Conservation (phyloP, 2,797 vertebrate species). For the Trachurus trachurus region DNA sequence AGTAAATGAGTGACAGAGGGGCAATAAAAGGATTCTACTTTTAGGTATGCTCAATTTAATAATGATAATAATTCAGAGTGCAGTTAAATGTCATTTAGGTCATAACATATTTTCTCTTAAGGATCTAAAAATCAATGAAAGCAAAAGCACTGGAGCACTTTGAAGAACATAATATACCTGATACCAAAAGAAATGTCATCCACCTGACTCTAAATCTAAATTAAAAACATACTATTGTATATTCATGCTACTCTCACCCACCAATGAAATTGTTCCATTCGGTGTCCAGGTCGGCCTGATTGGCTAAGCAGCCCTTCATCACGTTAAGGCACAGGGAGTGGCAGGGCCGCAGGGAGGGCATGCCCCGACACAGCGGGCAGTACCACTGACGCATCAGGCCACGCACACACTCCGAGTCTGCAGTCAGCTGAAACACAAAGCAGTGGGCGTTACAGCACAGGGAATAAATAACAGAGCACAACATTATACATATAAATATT, state of each 20-base stretch:
- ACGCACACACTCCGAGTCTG: slow-evolving; percentile 84
- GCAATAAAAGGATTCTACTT: slow-evolving; percentile 44
- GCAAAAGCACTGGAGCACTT: not conserved
- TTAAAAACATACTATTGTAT: not conserved
- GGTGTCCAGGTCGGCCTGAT: slow-evolving; percentile 88
- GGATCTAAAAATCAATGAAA: not conserved
- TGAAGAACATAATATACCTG: not conserved
- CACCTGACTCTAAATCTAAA: not conserved
- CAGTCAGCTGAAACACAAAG: slow-evolving; percentile 74
- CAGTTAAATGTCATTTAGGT: slow-evolving; percentile 8
- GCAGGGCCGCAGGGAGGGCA: slow-evolving; percentile 88
- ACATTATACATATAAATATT: not conserved
- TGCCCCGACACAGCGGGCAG: slow-evolving; percentile 91
- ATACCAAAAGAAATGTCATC: not conserved
- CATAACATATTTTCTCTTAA: not conserved
- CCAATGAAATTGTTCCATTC: slow-evolving; percentile 94
- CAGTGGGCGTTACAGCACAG: not conserved
- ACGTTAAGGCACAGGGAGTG: slow-evolving; percentile 92
- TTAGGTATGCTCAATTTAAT: slow-evolving; percentile 31
- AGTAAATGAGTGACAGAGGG: slow-evolving; percentile 48
- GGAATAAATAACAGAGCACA: not conserved
- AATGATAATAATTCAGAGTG: slow-evolving; percentile 35
- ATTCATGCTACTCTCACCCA: slow-evolving; percentile 69
- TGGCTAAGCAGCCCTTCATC: slow-evolving; percentile 92
- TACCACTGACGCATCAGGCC: slow-evolving; percentile 93